These are phyloP conservation scores for Zoanthus sansibaricus DNA, from an alignment of 92 coral and sea anemone species.

Conservation along the genomic window DNA sequence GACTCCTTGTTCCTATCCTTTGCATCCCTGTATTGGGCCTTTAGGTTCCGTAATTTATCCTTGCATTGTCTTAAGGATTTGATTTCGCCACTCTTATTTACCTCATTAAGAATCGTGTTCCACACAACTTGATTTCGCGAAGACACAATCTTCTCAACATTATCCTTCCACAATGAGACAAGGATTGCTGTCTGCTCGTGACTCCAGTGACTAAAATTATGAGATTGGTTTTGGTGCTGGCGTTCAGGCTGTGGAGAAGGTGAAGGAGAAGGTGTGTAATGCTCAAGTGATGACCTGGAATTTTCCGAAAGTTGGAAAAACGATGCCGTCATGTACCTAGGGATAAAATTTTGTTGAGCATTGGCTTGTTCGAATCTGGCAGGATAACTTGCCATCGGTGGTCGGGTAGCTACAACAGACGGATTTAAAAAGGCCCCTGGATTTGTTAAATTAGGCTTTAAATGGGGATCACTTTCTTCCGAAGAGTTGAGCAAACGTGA, in stretches of 20 bases:
- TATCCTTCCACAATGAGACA: conserved; percentile 41
- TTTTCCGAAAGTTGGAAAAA: conserved; percentile 9
- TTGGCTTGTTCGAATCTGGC: conserved; percentile 10
- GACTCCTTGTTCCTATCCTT: conserved; percentile 36
- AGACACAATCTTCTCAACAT: conserved; percentile 30
- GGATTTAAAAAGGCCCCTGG: conserved; percentile 16
- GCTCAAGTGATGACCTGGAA: not conserved
- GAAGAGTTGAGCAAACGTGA: not conserved
- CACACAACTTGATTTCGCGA: conserved; percentile 28
- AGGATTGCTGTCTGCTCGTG: conserved; percentile 36
- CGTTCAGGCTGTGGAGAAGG: not conserved
- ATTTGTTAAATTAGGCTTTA: not conserved
- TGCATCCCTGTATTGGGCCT: conserved; percentile 23
- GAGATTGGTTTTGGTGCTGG: not conserved
- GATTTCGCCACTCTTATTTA: conserved; percentile 31
- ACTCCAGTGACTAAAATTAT: conserved; percentile 1
- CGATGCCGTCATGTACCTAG: conserved; percentile 6
- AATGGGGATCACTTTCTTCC: not conserved
- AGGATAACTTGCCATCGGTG: conserved; percentile 18
- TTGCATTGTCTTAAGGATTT: conserved; percentile 43
- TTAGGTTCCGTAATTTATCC: conserved; percentile 35
- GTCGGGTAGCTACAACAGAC: not conserved
- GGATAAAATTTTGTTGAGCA: not conserved
- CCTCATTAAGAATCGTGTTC: conserved; percentile 4
- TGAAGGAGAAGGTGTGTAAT: conserved; percentile 15